Conservation (phyloP, 2,113 vertebrate genomes). For the Acrocephalus kingi region DNA sequence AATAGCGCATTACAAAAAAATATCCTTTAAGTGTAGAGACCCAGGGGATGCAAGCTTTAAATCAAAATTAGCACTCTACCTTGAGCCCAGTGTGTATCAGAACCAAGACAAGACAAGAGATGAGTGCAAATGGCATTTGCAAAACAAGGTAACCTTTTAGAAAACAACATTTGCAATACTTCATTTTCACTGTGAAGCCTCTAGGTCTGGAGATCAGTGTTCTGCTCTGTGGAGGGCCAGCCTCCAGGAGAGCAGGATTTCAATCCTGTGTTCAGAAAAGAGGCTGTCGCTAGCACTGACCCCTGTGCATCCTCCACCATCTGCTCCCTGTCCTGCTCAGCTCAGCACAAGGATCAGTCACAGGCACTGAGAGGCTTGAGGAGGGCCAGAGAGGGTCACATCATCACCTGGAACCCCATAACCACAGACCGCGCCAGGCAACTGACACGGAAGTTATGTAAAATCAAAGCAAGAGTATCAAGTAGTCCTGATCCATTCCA, state of each 20-base stretch:
- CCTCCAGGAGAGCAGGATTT: not conserved
- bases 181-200: not conserved
- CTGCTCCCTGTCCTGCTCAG: not conserved
- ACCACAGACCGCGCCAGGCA: not conserved
- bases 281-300: no score
- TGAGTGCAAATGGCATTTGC: not conserved
- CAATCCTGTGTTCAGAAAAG: not conserved
- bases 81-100: not conserved
- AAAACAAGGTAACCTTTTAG: not conserved
- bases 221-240: not conserved
- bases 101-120: not conserved
- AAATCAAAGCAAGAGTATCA: not conserved
- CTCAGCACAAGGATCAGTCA: not conserved
- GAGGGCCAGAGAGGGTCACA: not conserved
- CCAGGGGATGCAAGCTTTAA: not conserved
- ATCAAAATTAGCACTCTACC: fast-evolving
- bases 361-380: not conserved
- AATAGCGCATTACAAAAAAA: not conserved
- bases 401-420: no score
- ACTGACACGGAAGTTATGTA: not conserved
- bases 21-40: not conserved
- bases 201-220: not conserved
- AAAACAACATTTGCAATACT: not conserved
- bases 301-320: not conserved
- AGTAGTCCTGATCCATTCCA: not conserved